Base-by-base conservation (phyloP, 1,140 invertebrate species). In the Solen grandis region DNA sequence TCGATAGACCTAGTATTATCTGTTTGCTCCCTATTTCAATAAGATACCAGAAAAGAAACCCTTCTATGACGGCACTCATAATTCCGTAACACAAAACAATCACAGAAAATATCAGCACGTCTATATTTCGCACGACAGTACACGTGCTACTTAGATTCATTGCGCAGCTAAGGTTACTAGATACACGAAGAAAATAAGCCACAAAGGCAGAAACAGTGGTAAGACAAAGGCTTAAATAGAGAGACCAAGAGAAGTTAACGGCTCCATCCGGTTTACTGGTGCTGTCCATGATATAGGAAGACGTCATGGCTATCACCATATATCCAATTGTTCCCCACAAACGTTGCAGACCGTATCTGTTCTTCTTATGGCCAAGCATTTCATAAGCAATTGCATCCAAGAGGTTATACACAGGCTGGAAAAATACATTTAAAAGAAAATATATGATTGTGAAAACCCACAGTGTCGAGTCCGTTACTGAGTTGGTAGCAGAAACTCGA, bases 21-120 rank as follows among this genome's bases (percentile, higher is more conserved):
- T 97, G 94, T 0, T 95, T 95, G 10, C 94, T 95, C 66, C 46
- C 81, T 65, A 57, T 38, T 27, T 96, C 96, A 91, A 96, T 94
- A 10, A 97, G 93, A 75, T 96, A 94, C 96, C 96, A 97, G 91
- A 97, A 97, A 3, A 97, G 91, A 89, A 97, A 98, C 74, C 97
- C 95, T 96, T 97, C 98, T n/a, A 97, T 93, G 0, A 97, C 90
- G 0, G 95, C 96, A 0, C 96, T 97, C 76, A 96, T 96, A 77
- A 97, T 93, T 0, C 97, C 97, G 57, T 96, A 95, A 3, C 95
- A 93, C 73, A 97, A 94, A 72, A 96, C 96, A 94, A 96, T 96
- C 14, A 95, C 19, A 27, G 96, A 91, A 87, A 96, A 89, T 2
- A 77, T 22, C 2, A 84, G 29, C 27, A 81, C 66, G 60, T 80